Evolutionary conservation across 2,797 vertebrate genomes (phyloP).

Genomic region (Artibeus jamaicensis): DNA sequence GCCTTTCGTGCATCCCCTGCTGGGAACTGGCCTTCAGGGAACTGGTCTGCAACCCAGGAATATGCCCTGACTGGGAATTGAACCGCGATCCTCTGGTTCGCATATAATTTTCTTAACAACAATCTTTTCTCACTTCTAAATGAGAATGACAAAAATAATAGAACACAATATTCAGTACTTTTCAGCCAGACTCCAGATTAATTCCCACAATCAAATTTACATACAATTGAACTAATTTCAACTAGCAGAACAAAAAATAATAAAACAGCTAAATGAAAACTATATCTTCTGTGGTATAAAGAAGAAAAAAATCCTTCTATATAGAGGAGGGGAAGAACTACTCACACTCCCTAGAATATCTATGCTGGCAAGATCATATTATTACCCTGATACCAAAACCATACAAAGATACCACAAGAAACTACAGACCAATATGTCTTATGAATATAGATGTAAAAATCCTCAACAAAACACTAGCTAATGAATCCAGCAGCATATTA

Average conservation of each 20-base stretch:
- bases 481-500: slow-evolving; percentile 23
- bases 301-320: background rate
- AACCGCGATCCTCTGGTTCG: no score
- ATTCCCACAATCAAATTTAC: slow-evolving; percentile 39
- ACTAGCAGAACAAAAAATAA: slow-evolving; percentile 9
- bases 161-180: slow-evolving; percentile 14
- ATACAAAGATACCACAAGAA: background rate
- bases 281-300: background rate
- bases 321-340: background rate
- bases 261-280: slow-evolving; percentile 12
- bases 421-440: background rate
- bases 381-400: slow-evolving; percentile 7
- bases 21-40: no score
- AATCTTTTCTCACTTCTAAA: slow-evolving; percentile 32
- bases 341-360: background rate
- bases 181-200: slow-evolving; percentile 41
- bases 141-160: slow-evolving; percentile 37
- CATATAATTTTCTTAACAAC: slow-evolving; percentile 39
- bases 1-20: no score
- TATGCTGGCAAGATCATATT: background rate
- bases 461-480: slow-evolving; percentile 26
- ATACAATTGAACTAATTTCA: slow-evolving; percentile 35
- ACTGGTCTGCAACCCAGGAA: no score
- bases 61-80: no score
- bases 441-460: slow-evolving; percentile 17